phyloP scores from a whole-genome alignment of 1,140 invertebrate genomes.

The Aphaenogaster ashmeadi region DNA sequence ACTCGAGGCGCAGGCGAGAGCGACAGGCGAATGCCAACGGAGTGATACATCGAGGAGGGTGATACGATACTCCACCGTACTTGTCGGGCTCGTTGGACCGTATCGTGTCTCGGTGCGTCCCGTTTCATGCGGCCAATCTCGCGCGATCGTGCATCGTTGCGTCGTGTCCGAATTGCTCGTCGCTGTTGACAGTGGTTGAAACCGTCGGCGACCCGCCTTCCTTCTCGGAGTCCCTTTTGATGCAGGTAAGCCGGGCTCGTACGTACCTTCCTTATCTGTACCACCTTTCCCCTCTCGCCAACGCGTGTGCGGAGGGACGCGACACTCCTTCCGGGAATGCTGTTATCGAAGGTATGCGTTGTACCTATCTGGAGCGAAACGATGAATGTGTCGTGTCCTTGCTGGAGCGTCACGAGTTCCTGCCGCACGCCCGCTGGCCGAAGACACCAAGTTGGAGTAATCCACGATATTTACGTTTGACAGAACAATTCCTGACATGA shows the following conservation, averaged over 20 bases:
- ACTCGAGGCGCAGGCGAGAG: constrained; percentile 26
- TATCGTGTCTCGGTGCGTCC: not conserved
- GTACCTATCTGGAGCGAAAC: not conserved
- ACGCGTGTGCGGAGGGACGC: not conserved
- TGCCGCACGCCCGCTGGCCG: not conserved
- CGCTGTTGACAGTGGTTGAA: constrained; percentile 16
- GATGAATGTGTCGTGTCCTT: not conserved
- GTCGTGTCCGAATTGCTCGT: not conserved
- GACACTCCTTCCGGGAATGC: not conserved
- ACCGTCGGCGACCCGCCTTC: not conserved
- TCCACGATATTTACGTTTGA: constrained; percentile 19
- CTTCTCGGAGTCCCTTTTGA: constrained; percentile 35
- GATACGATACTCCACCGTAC: not conserved
- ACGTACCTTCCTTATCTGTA: not conserved
- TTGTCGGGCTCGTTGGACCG: not conserved
- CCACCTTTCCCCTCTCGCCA: not conserved
- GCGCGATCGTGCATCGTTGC: not conserved
- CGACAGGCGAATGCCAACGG: constrained; percentile 65
- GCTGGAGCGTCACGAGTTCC: not conserved
- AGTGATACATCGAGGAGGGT: constrained; percentile 64
- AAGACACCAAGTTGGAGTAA: not conserved
- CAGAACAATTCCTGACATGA: not conserved
- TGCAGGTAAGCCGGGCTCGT: constrained; percentile 67
- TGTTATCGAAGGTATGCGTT: constrained; percentile 6
- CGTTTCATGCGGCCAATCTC: constrained; percentile 53